Percentiles rank a stretch among this genome's conserved stretches.
phyloP scores from a whole-genome alignment of 2,797 vertebrate genomes.

The Coracias cyanogaster region DNA sequence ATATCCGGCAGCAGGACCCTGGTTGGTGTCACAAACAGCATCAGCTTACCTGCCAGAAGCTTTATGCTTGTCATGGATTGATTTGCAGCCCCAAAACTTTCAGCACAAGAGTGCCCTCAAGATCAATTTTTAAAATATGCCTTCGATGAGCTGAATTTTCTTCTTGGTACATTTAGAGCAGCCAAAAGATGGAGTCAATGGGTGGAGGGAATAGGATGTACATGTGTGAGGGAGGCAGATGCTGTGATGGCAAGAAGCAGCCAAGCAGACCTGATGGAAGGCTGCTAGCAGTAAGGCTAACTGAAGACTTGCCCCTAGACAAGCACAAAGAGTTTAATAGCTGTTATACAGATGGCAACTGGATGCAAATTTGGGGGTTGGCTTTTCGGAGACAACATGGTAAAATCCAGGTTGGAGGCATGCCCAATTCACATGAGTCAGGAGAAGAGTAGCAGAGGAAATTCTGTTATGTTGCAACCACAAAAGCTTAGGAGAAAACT shows the following conservation, averaged over 20 bases:
- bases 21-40: background rate
- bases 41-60: background rate
- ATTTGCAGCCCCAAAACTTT: background rate
- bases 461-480: background rate
- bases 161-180: background rate
- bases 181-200: background rate
- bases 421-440: background rate
- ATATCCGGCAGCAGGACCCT: background rate
- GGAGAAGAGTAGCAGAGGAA: slow-evolving; percentile 9
- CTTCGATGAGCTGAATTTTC: background rate
- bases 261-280: background rate
- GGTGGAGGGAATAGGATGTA: background rate
- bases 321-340: background rate
- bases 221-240: rapidly evolving
- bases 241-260: background rate
- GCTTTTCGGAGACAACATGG: background rate
- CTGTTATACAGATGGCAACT: background rate
- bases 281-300: background rate
- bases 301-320: background rate
- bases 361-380: background rate
- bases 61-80: background rate
- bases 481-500: slow-evolving; percentile 5
- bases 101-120: background rate
- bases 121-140: background rate
- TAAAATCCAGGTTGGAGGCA: background rate